Percentiles rank a stretch among this genome's conserved stretches.
These are phyloP conservation scores for Parapsyche elsis DNA, from an alignment of 1,140 invertebrate species.

Conservation along the genomic window DNA sequence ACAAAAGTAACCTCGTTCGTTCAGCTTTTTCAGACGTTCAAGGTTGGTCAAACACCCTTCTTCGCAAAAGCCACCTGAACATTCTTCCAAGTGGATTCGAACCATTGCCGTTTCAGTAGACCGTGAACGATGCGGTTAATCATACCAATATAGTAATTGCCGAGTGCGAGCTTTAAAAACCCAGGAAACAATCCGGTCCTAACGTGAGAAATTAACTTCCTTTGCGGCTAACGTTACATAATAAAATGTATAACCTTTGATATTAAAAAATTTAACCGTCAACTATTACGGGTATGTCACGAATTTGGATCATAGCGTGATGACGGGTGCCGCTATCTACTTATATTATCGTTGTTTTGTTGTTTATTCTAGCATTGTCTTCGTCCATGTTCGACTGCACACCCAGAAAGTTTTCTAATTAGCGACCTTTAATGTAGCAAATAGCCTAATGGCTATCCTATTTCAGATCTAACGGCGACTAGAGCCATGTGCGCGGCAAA, in stretches of 20 bases:
- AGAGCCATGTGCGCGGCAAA: constrained; percentile 22
- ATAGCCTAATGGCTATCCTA: constrained; percentile 4
- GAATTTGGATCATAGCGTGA: background rate
- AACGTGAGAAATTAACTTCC: background rate
- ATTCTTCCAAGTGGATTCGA: background rate
- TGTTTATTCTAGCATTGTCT: background rate
- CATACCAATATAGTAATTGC: background rate
- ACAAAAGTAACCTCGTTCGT: too few species aligned
- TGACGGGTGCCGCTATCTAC: background rate
- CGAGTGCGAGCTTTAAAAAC: background rate
- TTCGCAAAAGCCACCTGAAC: background rate
- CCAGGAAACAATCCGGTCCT: background rate
- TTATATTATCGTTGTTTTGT: background rate
- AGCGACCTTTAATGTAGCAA: constrained; percentile 5
- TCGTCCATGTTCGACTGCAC: background rate
- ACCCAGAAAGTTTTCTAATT: constrained; percentile 15
- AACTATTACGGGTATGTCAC: background rate
- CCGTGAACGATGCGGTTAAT: background rate
- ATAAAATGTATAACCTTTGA: background rate
- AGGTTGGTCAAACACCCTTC: background rate
- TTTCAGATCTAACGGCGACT: constrained; percentile 13
- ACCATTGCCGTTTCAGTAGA: background rate
- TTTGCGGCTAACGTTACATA: background rate
- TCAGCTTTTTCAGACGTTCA: background rate
- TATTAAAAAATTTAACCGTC: background rate